phyloP scores from a whole-genome alignment of 2,113 vertebrate genomes.

The Paramisgurnus dabryanus region DNA sequence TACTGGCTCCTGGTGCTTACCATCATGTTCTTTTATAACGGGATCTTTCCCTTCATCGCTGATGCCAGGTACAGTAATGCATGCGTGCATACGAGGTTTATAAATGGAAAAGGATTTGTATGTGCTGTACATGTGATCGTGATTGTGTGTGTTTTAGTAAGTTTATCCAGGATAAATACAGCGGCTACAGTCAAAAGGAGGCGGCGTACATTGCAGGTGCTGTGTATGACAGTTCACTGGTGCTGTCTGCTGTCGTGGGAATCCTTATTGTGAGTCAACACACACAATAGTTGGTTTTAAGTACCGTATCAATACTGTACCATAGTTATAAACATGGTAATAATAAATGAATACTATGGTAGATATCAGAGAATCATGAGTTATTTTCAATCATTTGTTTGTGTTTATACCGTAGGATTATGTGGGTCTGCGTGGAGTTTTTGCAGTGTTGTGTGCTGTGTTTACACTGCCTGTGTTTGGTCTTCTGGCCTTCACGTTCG shows the following conservation, averaged over 20 bases:
- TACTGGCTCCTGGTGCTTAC: constrained; percentile 83
- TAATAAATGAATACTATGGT: too few species aligned
- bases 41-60: constrained; percentile 81
- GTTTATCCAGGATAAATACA: constrained; percentile 86
- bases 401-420: constrained; percentile 67
- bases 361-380: neutral
- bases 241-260: constrained; percentile 75
- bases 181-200: constrained; percentile 77
- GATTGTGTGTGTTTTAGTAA: constrained; percentile 71
- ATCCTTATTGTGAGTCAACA: constrained; percentile 77
- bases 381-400: neutral
- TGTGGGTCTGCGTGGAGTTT: constrained; percentile 73
- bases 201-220: constrained; percentile 76
- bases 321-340: neutral
- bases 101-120: neutral
- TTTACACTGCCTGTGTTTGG: constrained; percentile 79
- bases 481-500: constrained; percentile 79
- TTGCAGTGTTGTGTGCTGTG: constrained; percentile 69
- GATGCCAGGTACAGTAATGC: constrained; percentile 73
- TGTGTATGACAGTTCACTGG: constrained; percentile 77
- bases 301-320: neutral
- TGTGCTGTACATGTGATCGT: constrained; percentile 2
- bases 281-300: too few species aligned
- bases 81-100: neutral
- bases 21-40: constrained; percentile 84